Conservation (phyloP, 2,113 vertebrate genomes). For the Brachyistius frenatus region DNA sequence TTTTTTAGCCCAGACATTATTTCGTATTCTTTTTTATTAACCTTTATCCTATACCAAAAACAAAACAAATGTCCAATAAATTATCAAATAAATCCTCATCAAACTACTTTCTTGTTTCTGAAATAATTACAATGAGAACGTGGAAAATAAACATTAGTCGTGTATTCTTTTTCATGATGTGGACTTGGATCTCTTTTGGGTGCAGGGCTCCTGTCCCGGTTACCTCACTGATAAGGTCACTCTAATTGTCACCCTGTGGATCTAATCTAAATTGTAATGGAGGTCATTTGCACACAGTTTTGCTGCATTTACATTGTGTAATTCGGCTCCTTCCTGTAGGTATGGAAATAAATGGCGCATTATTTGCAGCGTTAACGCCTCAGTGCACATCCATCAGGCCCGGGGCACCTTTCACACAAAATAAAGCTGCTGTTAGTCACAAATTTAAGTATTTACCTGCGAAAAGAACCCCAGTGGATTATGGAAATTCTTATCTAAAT, state of each 20-base stretch:
- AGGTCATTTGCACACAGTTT: slow-evolving; percentile 82
- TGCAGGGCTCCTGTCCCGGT: background rate
- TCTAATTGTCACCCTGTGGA: slow-evolving; percentile 79
- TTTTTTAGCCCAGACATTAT: too few species aligned
- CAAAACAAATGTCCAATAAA: too few species aligned
- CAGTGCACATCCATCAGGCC: slow-evolving; percentile 26
- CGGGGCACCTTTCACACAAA: slow-evolving; percentile 17
- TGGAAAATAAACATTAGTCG: too few species aligned
- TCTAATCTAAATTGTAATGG: slow-evolving; percentile 84
- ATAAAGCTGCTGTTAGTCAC: background rate
- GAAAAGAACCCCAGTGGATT: slow-evolving; percentile 17
- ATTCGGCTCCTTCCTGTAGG: slow-evolving; percentile 72
- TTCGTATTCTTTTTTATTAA: too few species aligned
- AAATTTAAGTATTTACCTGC: slow-evolving; percentile 19
- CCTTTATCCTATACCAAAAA: too few species aligned
- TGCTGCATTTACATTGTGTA: slow-evolving; percentile 74
- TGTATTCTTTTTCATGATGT: too few species aligned
- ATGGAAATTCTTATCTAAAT: slow-evolving; percentile 44
- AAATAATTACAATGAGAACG: too few species aligned
- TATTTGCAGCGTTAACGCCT: slow-evolving; percentile 30
- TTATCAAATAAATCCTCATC: too few species aligned
- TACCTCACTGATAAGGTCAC: slow-evolving; percentile 68
- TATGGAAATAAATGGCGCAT: slow-evolving; percentile 65
- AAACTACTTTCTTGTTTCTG: too few species aligned
- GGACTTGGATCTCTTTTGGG: too few species aligned